Conservation (phyloP, 2,113 vertebrate genomes). For the Macaca fascicularis region DNA sequence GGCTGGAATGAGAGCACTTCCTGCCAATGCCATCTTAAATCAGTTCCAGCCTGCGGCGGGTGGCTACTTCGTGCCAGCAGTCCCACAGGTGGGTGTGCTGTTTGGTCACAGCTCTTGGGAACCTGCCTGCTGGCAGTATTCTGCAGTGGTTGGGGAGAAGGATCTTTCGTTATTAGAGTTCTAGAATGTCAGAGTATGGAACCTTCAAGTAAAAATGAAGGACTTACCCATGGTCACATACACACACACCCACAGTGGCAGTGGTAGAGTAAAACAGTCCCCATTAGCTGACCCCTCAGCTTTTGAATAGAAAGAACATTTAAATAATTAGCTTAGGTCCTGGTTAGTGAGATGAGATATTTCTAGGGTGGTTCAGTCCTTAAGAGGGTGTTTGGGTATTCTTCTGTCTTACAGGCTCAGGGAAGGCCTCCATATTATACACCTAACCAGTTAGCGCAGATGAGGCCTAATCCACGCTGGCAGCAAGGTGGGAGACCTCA, state of each 20-base stretch:
- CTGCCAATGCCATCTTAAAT: conserved; percentile 97
- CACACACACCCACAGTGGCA: no score
- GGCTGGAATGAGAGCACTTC: conserved; percentile 97
- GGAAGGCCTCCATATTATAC: conserved; percentile 98
- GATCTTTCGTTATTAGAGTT: neutral
- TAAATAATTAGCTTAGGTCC: neutral
- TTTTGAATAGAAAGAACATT: neutral
- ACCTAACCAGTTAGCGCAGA: conserved; percentile 96
- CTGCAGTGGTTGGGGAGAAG: neutral
- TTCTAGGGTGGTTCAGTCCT: neutral
- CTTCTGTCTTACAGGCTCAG: conserved; percentile 89
- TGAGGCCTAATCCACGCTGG: conserved; percentile 97
- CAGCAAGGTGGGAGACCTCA: conserved; percentile 97
- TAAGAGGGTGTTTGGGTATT: neutral
- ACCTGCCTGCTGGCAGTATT: neutral
- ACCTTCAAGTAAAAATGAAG: neutral
- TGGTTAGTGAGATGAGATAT: neutral
- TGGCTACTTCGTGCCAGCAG: conserved; percentile 97
- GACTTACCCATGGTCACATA: neutral
- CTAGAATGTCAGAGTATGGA: neutral
- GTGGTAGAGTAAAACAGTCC: neutral
- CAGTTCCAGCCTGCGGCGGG: conserved; percentile 97
- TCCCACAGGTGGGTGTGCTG: conserved; percentile 91
- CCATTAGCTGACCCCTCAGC: neutral
- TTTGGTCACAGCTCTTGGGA: neutral